A percentile compares a stretch with the other conserved stretches of the same genome.
Evolutionary conservation across 2,888 invertebrate genomes (phyloP).

Genomic region (Tortricodes alternella): DNA sequence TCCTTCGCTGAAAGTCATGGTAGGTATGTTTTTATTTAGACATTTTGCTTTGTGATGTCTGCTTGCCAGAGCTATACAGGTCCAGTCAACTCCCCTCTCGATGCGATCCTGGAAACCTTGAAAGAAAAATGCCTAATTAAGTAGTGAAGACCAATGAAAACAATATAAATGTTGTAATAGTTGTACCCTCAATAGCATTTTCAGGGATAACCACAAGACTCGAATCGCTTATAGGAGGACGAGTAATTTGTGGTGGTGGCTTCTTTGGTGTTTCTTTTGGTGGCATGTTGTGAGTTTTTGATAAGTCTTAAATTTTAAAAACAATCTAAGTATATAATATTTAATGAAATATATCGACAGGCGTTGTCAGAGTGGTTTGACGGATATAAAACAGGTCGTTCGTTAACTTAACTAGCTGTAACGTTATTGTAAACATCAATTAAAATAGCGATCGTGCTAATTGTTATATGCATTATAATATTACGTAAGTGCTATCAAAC

Average conservation of each 20-base stretch:
- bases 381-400: too few relatives aligned
- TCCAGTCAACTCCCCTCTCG: slow-evolving; percentile 65
- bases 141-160: not conserved
- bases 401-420: too few relatives aligned
- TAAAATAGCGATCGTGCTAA: not conserved
- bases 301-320: not conserved
- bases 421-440: too few relatives aligned
- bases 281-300: slow-evolving; percentile 47
- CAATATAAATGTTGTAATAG: not conserved
- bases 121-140: slow-evolving; percentile 3
- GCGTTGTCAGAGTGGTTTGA: too few relatives aligned
- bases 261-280: slow-evolving; percentile 60
- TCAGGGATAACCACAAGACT: slow-evolving; percentile 59
- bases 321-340: not conserved
- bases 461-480: too few relatives aligned
- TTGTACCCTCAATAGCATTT: slow-evolving; percentile 41
- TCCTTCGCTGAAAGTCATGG: slow-evolving; percentile 54
- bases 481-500: too few relatives aligned
- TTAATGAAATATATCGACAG: too few relatives aligned
- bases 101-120: slow-evolving; percentile 67
- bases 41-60: slow-evolving; percentile 56
- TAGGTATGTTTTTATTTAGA: slow-evolving; percentile 42
- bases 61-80: slow-evolving; percentile 50
- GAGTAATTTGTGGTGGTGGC: slow-evolving; percentile 40
- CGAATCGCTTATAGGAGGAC: slow-evolving; percentile 62